Evolutionary conservation across 2,113 vertebrate genomes (phyloP).

Genomic region (Chlorodrepanis virens): DNA sequence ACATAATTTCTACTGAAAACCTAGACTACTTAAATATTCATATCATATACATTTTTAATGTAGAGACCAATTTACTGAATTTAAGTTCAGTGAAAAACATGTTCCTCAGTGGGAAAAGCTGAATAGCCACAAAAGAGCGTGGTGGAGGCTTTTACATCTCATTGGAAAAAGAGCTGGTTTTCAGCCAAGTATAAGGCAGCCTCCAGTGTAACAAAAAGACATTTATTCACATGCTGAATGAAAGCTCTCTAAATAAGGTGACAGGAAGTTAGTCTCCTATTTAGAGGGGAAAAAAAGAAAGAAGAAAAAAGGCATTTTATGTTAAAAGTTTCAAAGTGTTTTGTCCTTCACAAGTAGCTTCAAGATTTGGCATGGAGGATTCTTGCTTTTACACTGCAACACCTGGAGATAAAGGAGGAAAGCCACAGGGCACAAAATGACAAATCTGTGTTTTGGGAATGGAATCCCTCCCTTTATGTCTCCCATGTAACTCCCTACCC

Average conservation of each 20-base stretch:
- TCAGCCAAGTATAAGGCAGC: not conserved
- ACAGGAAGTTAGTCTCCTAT: not conserved
- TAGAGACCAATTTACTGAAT: not conserved
- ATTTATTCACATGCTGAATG: not conserved
- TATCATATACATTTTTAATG: not conserved
- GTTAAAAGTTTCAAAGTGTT: not conserved
- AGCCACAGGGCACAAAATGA: not conserved
- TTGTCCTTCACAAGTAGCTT: not conserved
- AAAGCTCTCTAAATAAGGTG: not conserved
- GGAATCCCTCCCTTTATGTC: not conserved
- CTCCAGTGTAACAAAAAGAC: not conserved
- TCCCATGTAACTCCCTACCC: not conserved
- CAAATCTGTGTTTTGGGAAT: not conserved
- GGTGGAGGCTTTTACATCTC: not conserved
- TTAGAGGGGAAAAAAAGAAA: rapidly evolving
- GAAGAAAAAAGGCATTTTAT: rapidly evolving
- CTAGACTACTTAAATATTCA: not conserved
- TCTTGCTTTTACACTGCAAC: not conserved
- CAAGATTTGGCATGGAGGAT: not conserved
- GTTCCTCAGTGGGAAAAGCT: not conserved
- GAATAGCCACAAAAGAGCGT: not conserved
- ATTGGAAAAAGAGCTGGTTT: not conserved
- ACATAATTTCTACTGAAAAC: not conserved
- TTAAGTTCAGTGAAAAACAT: not conserved
- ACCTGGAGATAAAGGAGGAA: not conserved